phyloP scores from a whole-genome alignment of 2,888 invertebrate species.

The Cryptocephalus primarius region DNA sequence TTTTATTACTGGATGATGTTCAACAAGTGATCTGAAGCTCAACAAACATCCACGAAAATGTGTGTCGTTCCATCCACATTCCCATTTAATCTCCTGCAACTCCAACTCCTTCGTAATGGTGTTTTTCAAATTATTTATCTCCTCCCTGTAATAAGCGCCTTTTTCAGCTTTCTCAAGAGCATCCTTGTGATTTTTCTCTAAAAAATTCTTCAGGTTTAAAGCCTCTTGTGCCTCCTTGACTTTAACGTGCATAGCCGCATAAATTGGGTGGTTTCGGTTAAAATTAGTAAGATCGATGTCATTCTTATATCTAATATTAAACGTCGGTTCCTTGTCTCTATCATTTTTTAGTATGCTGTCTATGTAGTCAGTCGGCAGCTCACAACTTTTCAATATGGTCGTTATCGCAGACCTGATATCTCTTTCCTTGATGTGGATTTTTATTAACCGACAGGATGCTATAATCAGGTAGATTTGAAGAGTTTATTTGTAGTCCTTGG shows the following conservation, averaged over 20 bases:
- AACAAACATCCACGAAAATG: constrained; percentile 86
- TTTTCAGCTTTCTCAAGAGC: constrained; percentile 58
- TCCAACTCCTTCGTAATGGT: constrained; percentile 47
- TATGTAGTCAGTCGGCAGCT: constrained; percentile 77
- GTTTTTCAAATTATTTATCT: constrained; percentile 57
- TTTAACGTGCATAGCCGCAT: constrained; percentile 39
- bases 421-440: constrained; percentile 57
- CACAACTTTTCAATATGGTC: constrained; percentile 67
- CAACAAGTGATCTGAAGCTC: constrained; percentile 64
- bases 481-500: no score
- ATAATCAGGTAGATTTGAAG: constrained; percentile 23
- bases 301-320: constrained; percentile 15
- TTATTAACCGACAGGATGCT: constrained; percentile 63
- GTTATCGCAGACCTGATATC: constrained; percentile 64
- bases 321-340: not conserved
- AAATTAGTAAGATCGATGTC: constrained; percentile 30
- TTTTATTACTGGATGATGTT: constrained; percentile 65
- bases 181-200: constrained; percentile 54
- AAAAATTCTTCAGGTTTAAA: constrained; percentile 49
- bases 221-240: constrained; percentile 35
- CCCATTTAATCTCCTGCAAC: constrained; percentile 56
- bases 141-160: constrained; percentile 52
- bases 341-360: constrained; percentile 47
- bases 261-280: constrained; percentile 43
- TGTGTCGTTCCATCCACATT: constrained; percentile 79